Base-by-base conservation (phyloP, 2,113 vertebrate species). In the Origma solitaria region DNA sequence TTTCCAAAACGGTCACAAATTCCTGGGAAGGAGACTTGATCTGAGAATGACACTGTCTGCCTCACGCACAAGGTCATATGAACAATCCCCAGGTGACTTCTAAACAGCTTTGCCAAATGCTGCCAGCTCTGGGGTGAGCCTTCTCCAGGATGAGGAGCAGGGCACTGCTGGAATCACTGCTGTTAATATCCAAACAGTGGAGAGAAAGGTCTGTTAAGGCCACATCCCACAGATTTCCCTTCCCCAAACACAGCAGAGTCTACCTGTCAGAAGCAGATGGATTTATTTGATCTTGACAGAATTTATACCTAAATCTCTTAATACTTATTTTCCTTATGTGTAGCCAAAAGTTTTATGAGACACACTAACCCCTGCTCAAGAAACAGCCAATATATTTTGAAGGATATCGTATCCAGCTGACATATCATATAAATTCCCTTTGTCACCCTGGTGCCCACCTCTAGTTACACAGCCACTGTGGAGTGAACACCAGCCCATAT, bases 251-350 rank as follows among this genome's bases (percentile, higher is more conserved):
- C 8, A 6, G 68, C 40, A 35, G 60, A 88, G n/a, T 31, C 85
- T 86, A 56, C 75, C 82, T 88, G 38, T 66, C 91, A 82, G 66
- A 88, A 62, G 47, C 64, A 79, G 78, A 33, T 1, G 15, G 80
- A 96, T 96, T 95, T 92, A 93, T 86, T 60, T 92, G 82, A 96
- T 92, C 44, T 42, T 78, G 69, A 49, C 85, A 86, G 83, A 96
- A 93, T 94, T 94, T 93, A 86, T 71, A 95, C 58, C 84, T 79
- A 90, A 95, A 95, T 92, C 89, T 95, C 92, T 82, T 91, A 88
- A 94, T 94, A 82, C 70, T 85, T 92, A 84, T 79, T 95, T 96
- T 91, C 79, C 91, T 93, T 92, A 88, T 49, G 60, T 79, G 72
- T 66, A 93, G 86, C 79, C 76, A 92, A 75, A 94, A 90, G 53